Evolutionary conservation across 1,140 invertebrate species (phyloP).

Genomic region (Plectrocnemia conspersa): DNA sequence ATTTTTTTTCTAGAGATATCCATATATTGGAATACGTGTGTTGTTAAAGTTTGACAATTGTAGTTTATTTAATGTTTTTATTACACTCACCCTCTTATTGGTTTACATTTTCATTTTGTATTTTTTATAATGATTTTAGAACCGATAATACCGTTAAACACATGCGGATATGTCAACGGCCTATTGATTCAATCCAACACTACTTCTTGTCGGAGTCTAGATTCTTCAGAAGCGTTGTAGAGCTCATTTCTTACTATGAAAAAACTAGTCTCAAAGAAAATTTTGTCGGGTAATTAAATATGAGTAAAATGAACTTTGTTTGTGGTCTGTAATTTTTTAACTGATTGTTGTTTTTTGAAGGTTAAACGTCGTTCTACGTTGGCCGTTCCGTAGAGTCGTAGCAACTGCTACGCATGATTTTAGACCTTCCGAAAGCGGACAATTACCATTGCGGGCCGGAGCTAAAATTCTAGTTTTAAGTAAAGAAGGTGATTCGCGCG

Average conservation of each 20-base stretch:
- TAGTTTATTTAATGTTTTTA: too few relatives aligned
- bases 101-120: conserved; percentile 1
- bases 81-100: not conserved
- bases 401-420: conserved; percentile 74
- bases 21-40: too few relatives aligned
- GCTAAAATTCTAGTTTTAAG: conserved; percentile 64
- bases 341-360: conserved; percentile 42
- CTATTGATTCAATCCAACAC: conserved; percentile 52
- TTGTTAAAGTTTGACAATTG: too few relatives aligned
- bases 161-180: conserved; percentile 73
- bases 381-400: conserved; percentile 69
- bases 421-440: conserved; percentile 66
- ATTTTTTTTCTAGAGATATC: too few relatives aligned
- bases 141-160: conserved; percentile 82
- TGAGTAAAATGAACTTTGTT: not conserved
- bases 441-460: conserved; percentile 71
- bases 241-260: conserved; percentile 87
- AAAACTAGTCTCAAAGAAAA: conserved; percentile 83
- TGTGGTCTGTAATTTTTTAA: conserved; percentile 5
- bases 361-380: conserved; percentile 67
- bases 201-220: conserved; percentile 85
- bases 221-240: conserved; percentile 83
- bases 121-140: too few relatives aligned
- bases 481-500: conserved; percentile 49
- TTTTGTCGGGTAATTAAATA: conserved; percentile 67